phyloP scores from a whole-genome alignment of 2,888 invertebrate genomes.

The Hydrotaea diabolus region DNA sequence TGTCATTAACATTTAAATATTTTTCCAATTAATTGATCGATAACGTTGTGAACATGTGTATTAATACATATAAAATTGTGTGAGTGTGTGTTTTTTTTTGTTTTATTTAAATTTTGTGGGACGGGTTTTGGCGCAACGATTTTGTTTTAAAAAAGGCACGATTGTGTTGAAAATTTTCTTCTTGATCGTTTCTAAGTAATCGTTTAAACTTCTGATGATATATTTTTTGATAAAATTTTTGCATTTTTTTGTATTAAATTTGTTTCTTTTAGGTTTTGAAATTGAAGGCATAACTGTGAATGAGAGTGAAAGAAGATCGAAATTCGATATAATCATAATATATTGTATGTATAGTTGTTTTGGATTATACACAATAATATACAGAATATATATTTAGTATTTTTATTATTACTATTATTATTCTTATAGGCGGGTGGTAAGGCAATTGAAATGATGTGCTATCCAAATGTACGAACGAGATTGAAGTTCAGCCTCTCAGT shows the following conservation, averaged over 20 bases:
- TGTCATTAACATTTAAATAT: constrained; percentile 33
- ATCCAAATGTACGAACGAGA: background rate
- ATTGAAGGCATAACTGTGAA: constrained; percentile 64
- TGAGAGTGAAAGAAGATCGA: constrained; percentile 13
- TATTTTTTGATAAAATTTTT: constrained; percentile 23
- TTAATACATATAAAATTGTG: constrained; percentile 44
- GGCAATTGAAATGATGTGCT: constrained; percentile 43
- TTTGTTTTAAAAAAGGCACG: constrained; percentile 67
- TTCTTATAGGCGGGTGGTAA: constrained; percentile 54
- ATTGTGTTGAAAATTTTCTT: constrained; percentile 64
- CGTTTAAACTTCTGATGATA: background rate
- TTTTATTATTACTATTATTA: constrained; percentile 43
- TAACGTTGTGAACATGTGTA: constrained; percentile 35
- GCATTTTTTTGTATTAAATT: constrained; percentile 1
- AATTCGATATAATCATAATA: constrained; percentile 7
- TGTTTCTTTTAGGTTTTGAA: constrained; percentile 41
- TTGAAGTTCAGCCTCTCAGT: background rate
- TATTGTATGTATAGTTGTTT: background rate
- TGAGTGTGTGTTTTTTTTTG: background rate
- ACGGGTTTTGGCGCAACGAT: constrained; percentile 66
- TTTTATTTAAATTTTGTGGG: constrained; percentile 54
- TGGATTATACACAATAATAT: constrained; percentile 3
- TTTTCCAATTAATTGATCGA: constrained; percentile 24
- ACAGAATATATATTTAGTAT: constrained; percentile 31
- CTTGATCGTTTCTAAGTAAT: no score